phyloP scores from a whole-genome alignment of 1,140 invertebrate species.

The Leptinotarsa lineolata region DNA sequence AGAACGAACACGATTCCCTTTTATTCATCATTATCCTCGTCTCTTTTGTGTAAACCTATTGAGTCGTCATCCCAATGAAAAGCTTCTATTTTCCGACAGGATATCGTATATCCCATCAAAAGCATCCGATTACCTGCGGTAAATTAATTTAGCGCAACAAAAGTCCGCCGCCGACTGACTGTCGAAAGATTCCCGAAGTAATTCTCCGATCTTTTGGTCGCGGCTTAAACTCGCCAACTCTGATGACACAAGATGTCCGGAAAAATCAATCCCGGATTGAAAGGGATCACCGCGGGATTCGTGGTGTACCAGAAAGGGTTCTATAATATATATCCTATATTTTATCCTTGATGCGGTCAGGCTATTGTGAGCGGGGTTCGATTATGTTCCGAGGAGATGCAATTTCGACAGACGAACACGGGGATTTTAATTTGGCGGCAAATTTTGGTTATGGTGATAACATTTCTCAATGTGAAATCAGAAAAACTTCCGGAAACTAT shows the following conservation, averaged over 20 bases:
- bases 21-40: too few species aligned
- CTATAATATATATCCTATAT: slow-evolving; percentile 9
- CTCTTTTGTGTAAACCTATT: background rate
- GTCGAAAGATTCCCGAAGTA: background rate
- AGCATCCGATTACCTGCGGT: slow-evolving; percentile 2
- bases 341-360: background rate
- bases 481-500: too few species aligned
- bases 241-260: slow-evolving; percentile 2
- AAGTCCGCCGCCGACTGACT: background rate
- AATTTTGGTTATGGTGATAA: too few species aligned
- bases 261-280: slow-evolving; percentile 8
- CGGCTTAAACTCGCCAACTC: background rate
- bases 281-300: slow-evolving; percentile 1
- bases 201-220: background rate
- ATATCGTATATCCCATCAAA: slow-evolving; percentile 3
- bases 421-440: background rate
- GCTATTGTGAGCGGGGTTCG: background rate
- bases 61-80: background rate
- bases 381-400: background rate
- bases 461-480: too few species aligned
- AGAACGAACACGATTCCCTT: too few species aligned
- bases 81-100: background rate
- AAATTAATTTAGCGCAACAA: slow-evolving; percentile 8
- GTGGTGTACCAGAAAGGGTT: slow-evolving; percentile 7
- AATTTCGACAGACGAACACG: background rate